Evolutionary conservation across 37 sponge, comb jelly and placozoan species (phyloP), one percentile per base, ranked within the genome.

Genomic region (Halisarca cf. caerulea): DNA sequence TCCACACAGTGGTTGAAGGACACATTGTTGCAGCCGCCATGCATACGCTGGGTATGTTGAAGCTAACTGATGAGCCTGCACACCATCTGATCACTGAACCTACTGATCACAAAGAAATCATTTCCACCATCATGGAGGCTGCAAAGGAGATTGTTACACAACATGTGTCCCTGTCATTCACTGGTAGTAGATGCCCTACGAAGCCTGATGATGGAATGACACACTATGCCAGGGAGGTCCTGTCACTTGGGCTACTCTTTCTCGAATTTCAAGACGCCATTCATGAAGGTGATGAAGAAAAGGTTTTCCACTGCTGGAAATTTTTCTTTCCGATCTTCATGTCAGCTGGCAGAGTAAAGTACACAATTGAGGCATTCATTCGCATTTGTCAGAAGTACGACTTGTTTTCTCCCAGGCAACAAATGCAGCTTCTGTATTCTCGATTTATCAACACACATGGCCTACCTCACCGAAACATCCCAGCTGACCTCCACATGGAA

Each of bases 401-500:
- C 78, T 45, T 41, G 9, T 73, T 89, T 0, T 75, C 82, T 40
- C 86, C 85, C 32, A 40, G 90, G 39, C 53, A 75, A 40, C 51
- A 59, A 35, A 41, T 43, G 9, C 87, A 86, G 60, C 69, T 90
- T 34, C 7, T 82, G 51, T 86, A 83, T 86, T 33, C 27, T 20
- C 17, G 79, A 9, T 81, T 61, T 61, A 33, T 90, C 20, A 90
- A 90, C 36, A 90, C 86, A 1, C 42, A 59, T 34, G 90, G 90
- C 2, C 38, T 3, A 2, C 36, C 20, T 23, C 86, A 86, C 1
- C 3, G 58, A 0, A 82, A 90, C 79, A 85, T 90, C 5, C 81
- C 89, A 59, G 54, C 61, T 80, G 89, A 89, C 24, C 23, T 89
- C 0, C 74, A 72, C 79, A 80, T 89, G 82, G 90, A 89, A 25